phyloP scores from a whole-genome alignment of 2,113 vertebrate species.

The Syngnathus typhle region DNA sequence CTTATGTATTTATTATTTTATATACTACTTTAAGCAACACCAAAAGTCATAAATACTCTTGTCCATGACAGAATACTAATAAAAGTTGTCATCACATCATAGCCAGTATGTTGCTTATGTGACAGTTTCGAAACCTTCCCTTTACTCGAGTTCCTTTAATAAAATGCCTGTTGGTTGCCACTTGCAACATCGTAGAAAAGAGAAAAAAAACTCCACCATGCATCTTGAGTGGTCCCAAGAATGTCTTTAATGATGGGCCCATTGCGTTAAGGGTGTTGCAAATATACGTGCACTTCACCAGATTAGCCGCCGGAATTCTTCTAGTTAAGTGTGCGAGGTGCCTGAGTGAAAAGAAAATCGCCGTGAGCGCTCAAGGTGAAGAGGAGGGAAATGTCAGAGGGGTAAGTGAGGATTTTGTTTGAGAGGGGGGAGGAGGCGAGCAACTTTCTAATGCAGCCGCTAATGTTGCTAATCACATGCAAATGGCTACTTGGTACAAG shows the following conservation, averaged over 20 bases:
- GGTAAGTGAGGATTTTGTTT: not conserved
- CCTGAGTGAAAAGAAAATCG: not conserved
- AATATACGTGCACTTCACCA: constrained; percentile 7
- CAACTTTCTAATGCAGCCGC: not conserved
- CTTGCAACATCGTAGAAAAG: constrained; percentile 8
- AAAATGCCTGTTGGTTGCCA: not conserved
- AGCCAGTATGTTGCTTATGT: not conserved
- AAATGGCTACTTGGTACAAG: not conserved
- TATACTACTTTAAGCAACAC: no score
- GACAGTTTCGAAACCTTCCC: no score
- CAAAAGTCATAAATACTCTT: no score
- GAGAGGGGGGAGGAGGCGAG: not conserved
- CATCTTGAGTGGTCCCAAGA: constrained; percentile 27
- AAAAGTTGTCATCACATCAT: not conserved
- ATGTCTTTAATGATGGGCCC: constrained; percentile 37
- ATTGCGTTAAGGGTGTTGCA: constrained; percentile 40
- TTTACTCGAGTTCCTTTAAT: not conserved
- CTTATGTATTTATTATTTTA: no score
- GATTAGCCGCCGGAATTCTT: constrained; percentile 26
- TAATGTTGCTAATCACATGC: constrained; percentile 2
- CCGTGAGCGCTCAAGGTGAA: constrained; percentile 1
- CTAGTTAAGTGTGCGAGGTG: constrained; percentile 2
- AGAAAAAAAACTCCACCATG: constrained; percentile 4
- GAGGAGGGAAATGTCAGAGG: constrained; percentile 1
- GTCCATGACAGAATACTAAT: no score